Percentiles rank a stretch among this genome's conserved stretches.
Conservation (phyloP, 2,888 invertebrate genomes). For the Amiota communis region DNA sequence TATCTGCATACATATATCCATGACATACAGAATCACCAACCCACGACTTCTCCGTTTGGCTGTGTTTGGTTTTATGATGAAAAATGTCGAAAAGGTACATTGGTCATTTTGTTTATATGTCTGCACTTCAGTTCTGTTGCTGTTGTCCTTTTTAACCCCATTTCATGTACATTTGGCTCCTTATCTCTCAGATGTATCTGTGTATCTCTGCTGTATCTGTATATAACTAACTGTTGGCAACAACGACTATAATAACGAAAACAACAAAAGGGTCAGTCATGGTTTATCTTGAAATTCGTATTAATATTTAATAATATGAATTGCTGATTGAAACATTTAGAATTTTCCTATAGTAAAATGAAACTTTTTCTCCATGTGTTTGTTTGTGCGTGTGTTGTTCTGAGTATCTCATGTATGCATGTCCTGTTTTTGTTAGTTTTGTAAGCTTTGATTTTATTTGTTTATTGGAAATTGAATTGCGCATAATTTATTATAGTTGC, state of each 20-base stretch:
- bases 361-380: conserved; percentile 4
- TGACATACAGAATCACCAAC: not conserved
- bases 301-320: conserved; percentile 71
- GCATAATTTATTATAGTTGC: conserved; percentile 55
- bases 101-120: conserved; percentile 38
- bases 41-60: conserved; percentile 27
- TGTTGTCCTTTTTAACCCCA: conserved; percentile 18
- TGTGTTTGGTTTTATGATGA: conserved; percentile 55
- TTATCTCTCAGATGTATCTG: conserved; percentile 29
- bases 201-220: no score
- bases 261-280: conserved; percentile 55
- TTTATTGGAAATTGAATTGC: conserved; percentile 65
- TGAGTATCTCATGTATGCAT: conserved; percentile 45
- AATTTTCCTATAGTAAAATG: conserved; percentile 48
- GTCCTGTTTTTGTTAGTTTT: conserved; percentile 51
- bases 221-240: no score
- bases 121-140: conserved; percentile 15
- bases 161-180: conserved; percentile 41
- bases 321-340: conserved; percentile 65
- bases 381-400: not conserved
- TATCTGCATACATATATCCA: no score
- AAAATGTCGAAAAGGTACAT: conserved; percentile 62
- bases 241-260: not conserved
- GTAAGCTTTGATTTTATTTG: conserved; percentile 65
- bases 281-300: conserved; percentile 48